Evolutionary conservation across 2,888 invertebrate species (phyloP).

Genomic region (Trichopoda pennipes): DNA sequence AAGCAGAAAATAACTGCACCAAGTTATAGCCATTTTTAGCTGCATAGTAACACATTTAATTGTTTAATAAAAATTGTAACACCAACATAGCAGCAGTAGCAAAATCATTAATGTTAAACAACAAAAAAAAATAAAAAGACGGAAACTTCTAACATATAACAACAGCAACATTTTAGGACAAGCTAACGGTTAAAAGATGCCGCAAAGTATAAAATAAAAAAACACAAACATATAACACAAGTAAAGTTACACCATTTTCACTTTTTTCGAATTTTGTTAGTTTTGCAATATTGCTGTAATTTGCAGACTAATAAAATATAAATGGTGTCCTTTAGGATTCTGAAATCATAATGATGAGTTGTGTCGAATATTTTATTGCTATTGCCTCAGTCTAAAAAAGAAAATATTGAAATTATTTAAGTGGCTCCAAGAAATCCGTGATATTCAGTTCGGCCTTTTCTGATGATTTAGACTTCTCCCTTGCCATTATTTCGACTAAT

Average conservation of each 20-base stretch:
- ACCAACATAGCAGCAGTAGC: slow-evolving; percentile 37
- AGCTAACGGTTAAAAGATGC: slow-evolving; percentile 60
- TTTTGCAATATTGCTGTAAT: no score
- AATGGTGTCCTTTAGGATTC: no score
- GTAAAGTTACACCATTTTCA: slow-evolving; percentile 24
- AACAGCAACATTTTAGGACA: slow-evolving; percentile 61
- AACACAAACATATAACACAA: slow-evolving; percentile 12
- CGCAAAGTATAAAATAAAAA: slow-evolving; percentile 59
- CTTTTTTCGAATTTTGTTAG: not conserved
- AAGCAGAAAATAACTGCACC: slow-evolving; percentile 50
- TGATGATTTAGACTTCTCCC: no score
- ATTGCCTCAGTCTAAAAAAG: no score
- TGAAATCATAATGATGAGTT: no score
- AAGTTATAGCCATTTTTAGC: slow-evolving; percentile 51
- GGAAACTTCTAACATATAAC: no score
- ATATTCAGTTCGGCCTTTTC: no score
- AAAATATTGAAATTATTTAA: no score
- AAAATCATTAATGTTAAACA: slow-evolving; percentile 77
- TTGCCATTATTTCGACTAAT: no score
- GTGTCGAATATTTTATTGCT: no score
- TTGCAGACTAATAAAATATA: no score
- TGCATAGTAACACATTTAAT: slow-evolving; percentile 65
- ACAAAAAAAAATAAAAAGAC: slow-evolving; percentile 54
- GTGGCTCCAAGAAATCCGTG: no score
- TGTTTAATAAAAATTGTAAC: slow-evolving; percentile 59